Base-by-base conservation (phyloP, 37 sponge, comb jelly and placozoan genomes). In the Tethya wilhelma region DNA sequence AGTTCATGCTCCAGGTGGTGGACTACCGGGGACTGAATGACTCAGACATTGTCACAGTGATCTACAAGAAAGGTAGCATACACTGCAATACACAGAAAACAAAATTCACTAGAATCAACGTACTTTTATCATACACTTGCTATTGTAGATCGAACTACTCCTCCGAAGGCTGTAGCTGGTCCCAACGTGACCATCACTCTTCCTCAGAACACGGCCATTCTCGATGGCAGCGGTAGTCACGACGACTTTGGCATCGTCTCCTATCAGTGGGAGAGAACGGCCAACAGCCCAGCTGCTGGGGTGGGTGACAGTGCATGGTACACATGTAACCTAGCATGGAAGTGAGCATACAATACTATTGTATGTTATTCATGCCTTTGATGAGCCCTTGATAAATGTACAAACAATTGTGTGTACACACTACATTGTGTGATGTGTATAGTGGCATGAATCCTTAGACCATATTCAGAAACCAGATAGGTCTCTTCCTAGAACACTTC, bases 211-310 rank as follows among this genome's bases (percentile, higher is more conserved):
- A 66, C 69, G 28, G 95, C 62, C 23, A 39, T 77, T 25, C 69
- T 94, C 38, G 67, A 94, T 72, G 95, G 88, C 20, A 56, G 72
- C 8, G 53, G 56, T 4, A 83, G 77, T 58, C 72, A 86, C 67
- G 95, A 95, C 43, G 78, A 82, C 69, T 90, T 84, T 84, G 92
- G 88, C 11, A 96, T 96, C 44, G 67, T 69, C 7, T 30, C 59
- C 22, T 97, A 85, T 56, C 62, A 84, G 69, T 97, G 97, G 97
- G 59, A 31, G 53, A 58, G 90, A 20, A 78, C 92, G 40, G 56
- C 56, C 37, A 29, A 85, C 65, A 97, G 97, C 44, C 95, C 95
- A 59, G 91, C 91, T 38, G 76, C 83, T 36, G 95, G 91, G 67
- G 92, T 90, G 59, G 45, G 90, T 69, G 4, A 22, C 2, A 17